A percentile compares a stretch with the other conserved stretches of the same genome.
Conservation (phyloP, 1,140 invertebrate genomes). For the Cherax destructor region DNA sequence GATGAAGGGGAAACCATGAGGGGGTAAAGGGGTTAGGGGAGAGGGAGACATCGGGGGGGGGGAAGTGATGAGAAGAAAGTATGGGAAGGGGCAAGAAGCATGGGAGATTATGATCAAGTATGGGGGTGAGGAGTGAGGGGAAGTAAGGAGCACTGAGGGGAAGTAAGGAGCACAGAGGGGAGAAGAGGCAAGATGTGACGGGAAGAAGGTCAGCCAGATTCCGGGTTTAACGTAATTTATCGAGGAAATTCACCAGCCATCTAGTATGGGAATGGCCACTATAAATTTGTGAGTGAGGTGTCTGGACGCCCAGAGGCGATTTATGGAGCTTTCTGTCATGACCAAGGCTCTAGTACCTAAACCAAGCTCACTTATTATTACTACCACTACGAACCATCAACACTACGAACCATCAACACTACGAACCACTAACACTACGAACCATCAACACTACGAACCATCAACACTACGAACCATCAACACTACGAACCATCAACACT, state of each 20-base stretch:
- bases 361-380: too few relatives aligned
- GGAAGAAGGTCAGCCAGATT: not conserved
- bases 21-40: not conserved
- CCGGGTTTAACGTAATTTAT: slow-evolving; percentile 17
- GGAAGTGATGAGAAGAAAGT: not conserved
- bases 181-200: not conserved
- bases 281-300: slow-evolving; percentile 15
- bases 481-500: too few relatives aligned
- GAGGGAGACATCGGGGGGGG: not conserved
- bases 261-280: slow-evolving; percentile 6
- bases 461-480: too few relatives aligned
- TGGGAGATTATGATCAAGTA: not conserved
- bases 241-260: slow-evolving; percentile 4
- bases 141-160: not conserved
- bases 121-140: too few relatives aligned
- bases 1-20: not conserved
- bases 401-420: too few relatives aligned
- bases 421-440: too few relatives aligned
- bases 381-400: too few relatives aligned
- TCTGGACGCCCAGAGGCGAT: not conserved
- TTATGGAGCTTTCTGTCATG: not conserved
- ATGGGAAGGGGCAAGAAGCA: not conserved
- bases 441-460: too few relatives aligned
- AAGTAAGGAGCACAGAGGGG: not conserved
- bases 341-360: not conserved